These are phyloP conservation scores for Tetramorium bicarinatum DNA, from an alignment of 2,888 invertebrate species.

Conservation along the genomic window DNA sequence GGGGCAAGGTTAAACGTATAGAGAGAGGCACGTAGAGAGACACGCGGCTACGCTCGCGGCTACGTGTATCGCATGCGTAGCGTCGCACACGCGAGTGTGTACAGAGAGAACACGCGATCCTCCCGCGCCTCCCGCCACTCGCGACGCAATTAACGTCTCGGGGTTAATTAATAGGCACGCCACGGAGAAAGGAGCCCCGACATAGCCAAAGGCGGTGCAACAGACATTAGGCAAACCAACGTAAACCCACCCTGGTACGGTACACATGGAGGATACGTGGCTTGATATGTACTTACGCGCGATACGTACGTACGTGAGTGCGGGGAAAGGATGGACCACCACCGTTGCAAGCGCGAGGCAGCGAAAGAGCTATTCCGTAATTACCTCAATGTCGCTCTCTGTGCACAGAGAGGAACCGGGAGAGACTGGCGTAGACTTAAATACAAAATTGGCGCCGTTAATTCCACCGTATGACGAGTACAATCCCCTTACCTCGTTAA, in stretches of 20 bases:
- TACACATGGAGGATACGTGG: slow-evolving; percentile 44
- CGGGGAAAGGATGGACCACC: slow-evolving; percentile 41
- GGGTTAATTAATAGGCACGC: slow-evolving; percentile 78
- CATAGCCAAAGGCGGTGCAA: slow-evolving; percentile 72
- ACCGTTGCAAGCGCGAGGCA: slow-evolving; percentile 37
- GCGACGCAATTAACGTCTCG: slow-evolving; percentile 78
- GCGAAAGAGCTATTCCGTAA: slow-evolving; percentile 55
- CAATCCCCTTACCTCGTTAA: slow-evolving; percentile 63
- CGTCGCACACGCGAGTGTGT: slow-evolving; percentile 27
- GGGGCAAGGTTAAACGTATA: slow-evolving; percentile 66
- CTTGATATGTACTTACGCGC: slow-evolving; percentile 48
- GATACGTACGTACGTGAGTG: slow-evolving; percentile 42
- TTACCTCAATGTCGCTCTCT: slow-evolving; percentile 66
- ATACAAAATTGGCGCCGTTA: slow-evolving; percentile 75
- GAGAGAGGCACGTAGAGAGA: slow-evolving; percentile 49
- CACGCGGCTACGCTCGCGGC: slow-evolving; percentile 42
- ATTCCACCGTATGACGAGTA: slow-evolving; percentile 71
- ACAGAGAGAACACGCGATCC: slow-evolving; percentile 36
- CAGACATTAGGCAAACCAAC: slow-evolving; percentile 74
- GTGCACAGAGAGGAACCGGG: slow-evolving; percentile 1
- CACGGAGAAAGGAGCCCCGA: slow-evolving; percentile 70
- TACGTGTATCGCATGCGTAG: slow-evolving; percentile 40
- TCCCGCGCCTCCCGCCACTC: slow-evolving; percentile 52
- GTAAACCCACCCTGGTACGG: slow-evolving; percentile 59
- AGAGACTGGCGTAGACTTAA: slow-evolving; percentile 63